Evolutionary conservation across 2,797 vertebrate genomes (phyloP).

Genomic region (Periparus ater): DNA sequence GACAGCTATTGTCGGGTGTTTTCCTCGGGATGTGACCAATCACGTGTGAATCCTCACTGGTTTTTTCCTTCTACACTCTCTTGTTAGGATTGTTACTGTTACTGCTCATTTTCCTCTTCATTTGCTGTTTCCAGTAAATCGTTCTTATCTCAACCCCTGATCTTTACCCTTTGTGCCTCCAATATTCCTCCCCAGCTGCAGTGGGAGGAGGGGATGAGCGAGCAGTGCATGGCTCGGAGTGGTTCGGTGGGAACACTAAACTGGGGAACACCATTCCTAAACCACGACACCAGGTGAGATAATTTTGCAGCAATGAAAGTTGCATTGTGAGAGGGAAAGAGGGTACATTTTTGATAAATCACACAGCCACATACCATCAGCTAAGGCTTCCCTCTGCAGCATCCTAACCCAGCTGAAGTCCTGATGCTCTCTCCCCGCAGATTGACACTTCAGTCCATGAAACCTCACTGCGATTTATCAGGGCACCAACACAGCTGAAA

Average conservation of each 20-base stretch:
- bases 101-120: background rate
- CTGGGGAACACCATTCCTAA: background rate
- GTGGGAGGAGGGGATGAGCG: fast-evolving
- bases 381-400: background rate
- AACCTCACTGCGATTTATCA: background rate
- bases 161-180: background rate
- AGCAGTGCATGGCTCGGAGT: background rate
- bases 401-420: background rate
- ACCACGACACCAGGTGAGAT: fast-evolving
- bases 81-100: background rate
- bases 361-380: background rate
- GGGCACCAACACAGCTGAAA: background rate
- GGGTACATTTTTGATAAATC: background rate
- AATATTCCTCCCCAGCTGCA: background rate
- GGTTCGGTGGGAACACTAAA: background rate
- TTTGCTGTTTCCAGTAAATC: background rate
- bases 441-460: background rate
- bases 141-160: fast-evolving
- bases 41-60: fast-evolving
- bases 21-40: background rate
- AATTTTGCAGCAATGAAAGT: background rate
- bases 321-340: background rate
- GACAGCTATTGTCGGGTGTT: fast-evolving
- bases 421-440: background rate
- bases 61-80: too few species aligned